These are phyloP conservation scores for Prionailurus viverrinus DNA, from an alignment of 2,113 vertebrate species.

Conservation along the genomic window DNA sequence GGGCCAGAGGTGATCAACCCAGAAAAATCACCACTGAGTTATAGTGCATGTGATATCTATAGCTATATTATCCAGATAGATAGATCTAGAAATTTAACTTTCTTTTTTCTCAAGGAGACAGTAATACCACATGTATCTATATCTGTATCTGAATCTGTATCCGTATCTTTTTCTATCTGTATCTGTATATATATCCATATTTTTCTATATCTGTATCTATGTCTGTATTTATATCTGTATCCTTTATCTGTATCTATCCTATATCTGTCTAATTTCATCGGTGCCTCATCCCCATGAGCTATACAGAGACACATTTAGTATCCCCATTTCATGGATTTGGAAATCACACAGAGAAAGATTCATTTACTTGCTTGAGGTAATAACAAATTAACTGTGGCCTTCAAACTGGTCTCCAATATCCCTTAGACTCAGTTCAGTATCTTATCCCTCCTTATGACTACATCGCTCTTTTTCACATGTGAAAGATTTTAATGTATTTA, in stretches of 20 bases:
- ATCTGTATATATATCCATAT: neutral
- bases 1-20: neutral
- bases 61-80: neutral
- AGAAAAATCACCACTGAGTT: neutral
- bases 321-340: neutral
- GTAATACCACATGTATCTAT: neutral
- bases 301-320: neutral
- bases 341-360: neutral
- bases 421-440: neutral
- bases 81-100: neutral
- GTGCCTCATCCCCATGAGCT: neutral
- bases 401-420: neutral
- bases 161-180: neutral
- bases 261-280: neutral
- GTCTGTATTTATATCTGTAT: neutral
- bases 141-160: neutral
- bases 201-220: neutral
- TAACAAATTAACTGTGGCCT: neutral
- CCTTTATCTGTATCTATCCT: neutral
- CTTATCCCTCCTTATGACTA: neutral
- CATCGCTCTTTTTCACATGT: neutral
- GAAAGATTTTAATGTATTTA: constrained; percentile 17
- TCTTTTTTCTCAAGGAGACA: neutral
- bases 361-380: neutral
- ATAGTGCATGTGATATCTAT: neutral